phyloP scores from a whole-genome alignment of 2,113 vertebrate genomes.

The Chaetura pelagica region DNA sequence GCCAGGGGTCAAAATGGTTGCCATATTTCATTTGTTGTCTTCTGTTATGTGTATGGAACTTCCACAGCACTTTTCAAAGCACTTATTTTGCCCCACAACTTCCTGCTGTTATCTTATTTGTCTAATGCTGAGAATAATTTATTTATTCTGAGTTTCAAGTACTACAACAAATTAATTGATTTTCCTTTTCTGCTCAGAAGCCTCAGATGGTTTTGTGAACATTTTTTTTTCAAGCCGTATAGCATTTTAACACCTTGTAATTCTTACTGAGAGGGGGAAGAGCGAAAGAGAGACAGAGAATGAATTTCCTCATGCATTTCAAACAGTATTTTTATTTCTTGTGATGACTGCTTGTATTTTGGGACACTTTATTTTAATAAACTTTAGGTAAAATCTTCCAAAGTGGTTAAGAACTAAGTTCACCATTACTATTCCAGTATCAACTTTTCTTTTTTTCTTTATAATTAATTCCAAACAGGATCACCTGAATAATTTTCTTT shows the following conservation, averaged over 20 bases:
- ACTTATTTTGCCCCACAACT: background rate
- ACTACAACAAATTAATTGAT: background rate
- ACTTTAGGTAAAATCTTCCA: background rate
- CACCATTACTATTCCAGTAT: background rate
- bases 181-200: background rate
- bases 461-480: background rate
- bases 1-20: background rate
- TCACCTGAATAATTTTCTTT: background rate
- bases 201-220: background rate
- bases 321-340: background rate
- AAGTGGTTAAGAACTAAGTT: background rate
- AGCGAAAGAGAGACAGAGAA: background rate
- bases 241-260: background rate
- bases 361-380: background rate
- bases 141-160: background rate
- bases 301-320: background rate
- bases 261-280: background rate
- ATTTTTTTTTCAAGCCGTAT: background rate
- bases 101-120: background rate
- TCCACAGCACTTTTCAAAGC: background rate
- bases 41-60: background rate
- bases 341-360: background rate
- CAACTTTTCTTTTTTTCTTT: background rate
- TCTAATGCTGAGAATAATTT: background rate
- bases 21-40: background rate